Base-by-base conservation (phyloP, 64 coral and sea anemone genomes). In the Porites australiensis region DNA sequence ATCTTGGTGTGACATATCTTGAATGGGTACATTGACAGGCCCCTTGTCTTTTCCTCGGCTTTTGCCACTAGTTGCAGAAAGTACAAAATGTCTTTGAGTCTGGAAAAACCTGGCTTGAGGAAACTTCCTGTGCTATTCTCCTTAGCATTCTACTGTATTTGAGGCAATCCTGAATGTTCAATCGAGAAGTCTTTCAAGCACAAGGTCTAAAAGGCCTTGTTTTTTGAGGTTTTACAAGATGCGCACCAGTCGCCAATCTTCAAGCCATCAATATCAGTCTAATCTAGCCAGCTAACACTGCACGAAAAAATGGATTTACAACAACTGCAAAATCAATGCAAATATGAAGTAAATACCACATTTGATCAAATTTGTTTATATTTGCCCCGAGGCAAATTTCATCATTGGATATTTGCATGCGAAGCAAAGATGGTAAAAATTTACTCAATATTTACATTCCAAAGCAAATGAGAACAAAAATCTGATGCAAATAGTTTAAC, bases 1-100 rank as follows among this genome's bases (percentile, higher is more conserved):
- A 77, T 82, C 66, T 82, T 90, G 77, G n/a, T 81, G 77, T 82
- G 77, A 82, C 77, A 90, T 71, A 82, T 90, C 89, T 90, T 82
- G 89, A 82, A 82, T 58, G 64, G 49, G 77, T 90, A 80, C 16
- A 55, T 43, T 82, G 13, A 19, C 58, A 90, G 60, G 60, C 79
- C 20, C 47, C 48, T 18, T 9, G 61, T 90, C 46, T 18, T 72
- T 90, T 90, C 75, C 63, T 78, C 12, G 16, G 11, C 16, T 57
- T 9, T 79, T 51, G 21, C 77, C 21, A 60, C 57, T 79, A 55
- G 50, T 79, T 79, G 77, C 22, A 79, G 55, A 77, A 77, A 89
- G 87, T 44, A 89, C 73, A 59, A 89, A 89, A 89, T 89, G 87
- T 77, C 72, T 77, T 77, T 89, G 86, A 88, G 70, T 54, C 54